Evolutionary conservation across 2,888 invertebrate genomes (phyloP).

Genomic region (Cantharis flavilabris): DNA sequence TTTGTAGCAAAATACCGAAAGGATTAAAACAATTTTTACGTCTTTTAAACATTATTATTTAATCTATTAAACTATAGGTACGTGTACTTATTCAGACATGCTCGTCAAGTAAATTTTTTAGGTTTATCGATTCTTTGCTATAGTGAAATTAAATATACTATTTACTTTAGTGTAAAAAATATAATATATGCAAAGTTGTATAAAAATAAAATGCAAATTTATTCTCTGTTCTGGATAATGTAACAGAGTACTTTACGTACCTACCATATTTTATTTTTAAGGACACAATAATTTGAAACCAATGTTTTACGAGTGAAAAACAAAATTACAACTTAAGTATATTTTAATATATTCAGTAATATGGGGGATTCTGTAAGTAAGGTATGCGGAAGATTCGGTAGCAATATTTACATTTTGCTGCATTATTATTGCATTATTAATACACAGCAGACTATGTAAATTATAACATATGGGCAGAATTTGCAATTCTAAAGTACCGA

Average conservation of each 20-base stretch:
- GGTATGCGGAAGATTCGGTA: neutral
- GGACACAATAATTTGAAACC: neutral
- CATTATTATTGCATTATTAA: conserved; percentile 15
- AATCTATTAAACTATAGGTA: neutral
- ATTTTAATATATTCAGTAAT: neutral
- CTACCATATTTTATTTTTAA: neutral
- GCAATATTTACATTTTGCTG: conserved; percentile 5
- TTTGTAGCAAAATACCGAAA: neutral
- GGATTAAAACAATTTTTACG: neutral
- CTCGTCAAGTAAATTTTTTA: neutral
- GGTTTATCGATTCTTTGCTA: neutral
- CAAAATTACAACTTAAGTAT: neutral
- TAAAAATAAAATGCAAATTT: neutral
- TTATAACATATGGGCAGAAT: neutral
- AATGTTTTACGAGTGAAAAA: neutral
- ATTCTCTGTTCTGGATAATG: neutral
- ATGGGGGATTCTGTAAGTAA: neutral
- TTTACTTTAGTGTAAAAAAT: no score
- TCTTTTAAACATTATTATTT: neutral
- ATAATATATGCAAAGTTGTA: no score
- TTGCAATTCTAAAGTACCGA: conserved; percentile 5
- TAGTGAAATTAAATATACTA: neutral
- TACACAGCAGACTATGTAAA: conserved; percentile 22
- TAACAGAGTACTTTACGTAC: neutral
- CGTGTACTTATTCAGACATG: neutral